These are phyloP conservation scores for Salminus brasiliensis DNA, from an alignment of 2,113 vertebrate species.

Conservation along the genomic window DNA sequence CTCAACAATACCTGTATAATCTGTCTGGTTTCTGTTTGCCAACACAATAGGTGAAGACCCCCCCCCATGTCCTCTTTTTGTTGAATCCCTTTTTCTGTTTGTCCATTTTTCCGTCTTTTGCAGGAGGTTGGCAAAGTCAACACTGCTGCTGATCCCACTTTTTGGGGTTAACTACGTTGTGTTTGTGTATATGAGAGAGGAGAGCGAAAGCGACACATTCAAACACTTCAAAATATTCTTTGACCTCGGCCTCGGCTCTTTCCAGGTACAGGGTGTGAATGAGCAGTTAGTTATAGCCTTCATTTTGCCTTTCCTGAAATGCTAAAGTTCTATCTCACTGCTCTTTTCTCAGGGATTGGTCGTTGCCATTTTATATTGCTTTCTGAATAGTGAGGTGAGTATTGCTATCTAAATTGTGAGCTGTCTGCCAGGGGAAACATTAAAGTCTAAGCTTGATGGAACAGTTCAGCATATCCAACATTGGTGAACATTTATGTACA, in stretches of 20 bases:
- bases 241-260: constrained; percentile 88
- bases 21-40: neutral
- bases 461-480: neutral
- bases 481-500: neutral
- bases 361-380: constrained; percentile 89
- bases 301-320: neutral
- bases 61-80: neutral
- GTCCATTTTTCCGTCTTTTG: neutral
- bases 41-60: neutral
- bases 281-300: neutral
- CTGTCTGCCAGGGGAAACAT: neutral
- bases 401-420: neutral
- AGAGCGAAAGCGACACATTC: constrained; percentile 59
- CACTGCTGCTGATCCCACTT: constrained; percentile 88
- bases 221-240: constrained; percentile 85
- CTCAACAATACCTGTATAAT: no score
- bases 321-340: neutral
- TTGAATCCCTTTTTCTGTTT: neutral
- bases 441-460: neutral
- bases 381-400: constrained; percentile 91
- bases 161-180: constrained; percentile 92
- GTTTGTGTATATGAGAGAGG: constrained; percentile 80
- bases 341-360: constrained; percentile 80
- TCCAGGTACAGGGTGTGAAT: constrained; percentile 79
- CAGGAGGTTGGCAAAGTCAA: constrained; percentile 93